Conservation (phyloP, 2,888 invertebrate genomes). For the Eupithecia exiguata region DNA sequence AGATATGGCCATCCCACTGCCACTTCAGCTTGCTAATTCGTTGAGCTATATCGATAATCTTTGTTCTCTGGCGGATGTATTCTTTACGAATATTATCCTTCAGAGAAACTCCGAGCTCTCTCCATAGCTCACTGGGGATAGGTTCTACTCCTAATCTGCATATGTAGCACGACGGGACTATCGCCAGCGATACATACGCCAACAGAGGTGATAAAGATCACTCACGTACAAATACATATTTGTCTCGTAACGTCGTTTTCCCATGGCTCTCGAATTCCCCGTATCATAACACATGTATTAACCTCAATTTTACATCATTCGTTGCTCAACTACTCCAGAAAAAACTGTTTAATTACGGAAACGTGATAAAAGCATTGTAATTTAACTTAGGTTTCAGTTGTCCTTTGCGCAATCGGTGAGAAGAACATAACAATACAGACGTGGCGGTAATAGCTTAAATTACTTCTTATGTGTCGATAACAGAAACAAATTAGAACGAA, state of each 20-base stretch:
- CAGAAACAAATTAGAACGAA: not conserved
- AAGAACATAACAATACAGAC: conserved; percentile 3
- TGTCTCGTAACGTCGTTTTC: conserved; percentile 35
- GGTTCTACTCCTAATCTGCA: not conserved
- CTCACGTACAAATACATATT: conserved; percentile 11
- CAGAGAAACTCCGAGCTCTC: no score
- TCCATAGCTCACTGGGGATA: no score
- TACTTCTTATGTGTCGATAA: not conserved
- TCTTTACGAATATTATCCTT: no score
- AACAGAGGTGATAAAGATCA: conserved; percentile 3
- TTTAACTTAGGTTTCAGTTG: conserved; percentile 16
- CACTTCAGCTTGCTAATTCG: no score
- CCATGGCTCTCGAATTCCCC: conserved; percentile 45
- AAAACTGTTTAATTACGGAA: conserved; percentile 43
- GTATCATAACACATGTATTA: conserved; percentile 34
- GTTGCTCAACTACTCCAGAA: conserved; percentile 31
- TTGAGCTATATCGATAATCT: no score
- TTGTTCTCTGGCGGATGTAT: no score
- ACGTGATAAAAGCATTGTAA: conserved; percentile 30
- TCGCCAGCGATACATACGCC: not conserved
- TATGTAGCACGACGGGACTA: not conserved
- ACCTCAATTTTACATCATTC: conserved; percentile 35
- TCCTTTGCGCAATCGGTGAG: conserved; percentile 26
- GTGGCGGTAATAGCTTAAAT: not conserved
- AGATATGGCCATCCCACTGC: no score